These are phyloP conservation scores for Baronia brevicornis DNA, from an alignment of 2,888 invertebrate species.

Conservation along the genomic window DNA sequence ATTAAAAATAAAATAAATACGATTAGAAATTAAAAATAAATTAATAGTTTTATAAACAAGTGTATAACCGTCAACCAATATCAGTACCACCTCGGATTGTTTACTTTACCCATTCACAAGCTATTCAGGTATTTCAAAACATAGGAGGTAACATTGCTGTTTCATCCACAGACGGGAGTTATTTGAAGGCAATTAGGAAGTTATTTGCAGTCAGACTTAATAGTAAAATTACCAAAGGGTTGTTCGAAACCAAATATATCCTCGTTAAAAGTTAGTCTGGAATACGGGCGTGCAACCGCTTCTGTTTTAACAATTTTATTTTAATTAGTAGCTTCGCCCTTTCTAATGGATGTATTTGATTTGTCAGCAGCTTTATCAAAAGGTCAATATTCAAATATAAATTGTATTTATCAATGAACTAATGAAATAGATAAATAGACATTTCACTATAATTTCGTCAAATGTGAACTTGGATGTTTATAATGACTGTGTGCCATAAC, in stretches of 20 bases:
- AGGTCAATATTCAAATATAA: no score
- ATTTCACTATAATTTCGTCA: no score
- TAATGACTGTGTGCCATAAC: no score
- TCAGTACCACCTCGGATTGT: slow-evolving; percentile 6
- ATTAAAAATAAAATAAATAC: no score
- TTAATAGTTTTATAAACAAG: no score
- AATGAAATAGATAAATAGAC: no score
- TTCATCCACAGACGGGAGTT: slow-evolving; percentile 53
- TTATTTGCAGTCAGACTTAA: slow-evolving; percentile 72
- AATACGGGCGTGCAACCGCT: slow-evolving; percentile 41
- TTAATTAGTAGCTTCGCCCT: slow-evolving; percentile 67
- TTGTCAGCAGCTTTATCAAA: no score
- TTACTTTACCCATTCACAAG: slow-evolving; percentile 15
- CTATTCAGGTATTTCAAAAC: slow-evolving; percentile 27
- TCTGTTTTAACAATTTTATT: slow-evolving; percentile 73
- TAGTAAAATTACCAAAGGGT: slow-evolving; percentile 73
- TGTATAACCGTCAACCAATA: not conserved
- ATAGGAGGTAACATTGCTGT: slow-evolving; percentile 38
- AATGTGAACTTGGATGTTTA: no score
- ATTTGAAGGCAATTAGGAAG: slow-evolving; percentile 72
- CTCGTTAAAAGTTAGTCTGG: slow-evolving; percentile 73
- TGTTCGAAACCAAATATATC: slow-evolving; percentile 72
- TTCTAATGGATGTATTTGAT: slow-evolving; percentile 58
- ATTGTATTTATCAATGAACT: no score
- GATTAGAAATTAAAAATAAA: no score